Base-by-base conservation (phyloP, 2,797 vertebrate species). In the Diplodus puntazzo region DNA sequence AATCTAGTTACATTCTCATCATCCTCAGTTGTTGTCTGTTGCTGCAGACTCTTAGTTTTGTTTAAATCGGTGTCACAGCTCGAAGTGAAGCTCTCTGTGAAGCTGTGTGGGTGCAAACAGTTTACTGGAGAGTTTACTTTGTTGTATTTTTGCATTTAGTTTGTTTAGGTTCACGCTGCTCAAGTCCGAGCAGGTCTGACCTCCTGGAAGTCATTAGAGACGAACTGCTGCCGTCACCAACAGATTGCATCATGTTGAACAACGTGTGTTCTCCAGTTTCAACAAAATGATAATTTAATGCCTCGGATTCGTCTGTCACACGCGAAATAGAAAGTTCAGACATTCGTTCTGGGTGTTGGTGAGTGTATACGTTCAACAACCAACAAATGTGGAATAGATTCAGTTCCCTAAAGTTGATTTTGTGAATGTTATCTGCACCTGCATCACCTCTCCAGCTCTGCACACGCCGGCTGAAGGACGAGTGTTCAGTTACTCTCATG, bases 81-180 rank as follows among this genome's bases (percentile, higher is more conserved):
- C 13, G 1, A 6, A 17, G 67, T 6, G 18, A 0, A 11, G 21
- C 60, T 46, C 42, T 21, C 11, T 48, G 48, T 50, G 59, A 54
- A 20, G 60, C 67, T 10, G n/a, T 43, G 42, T 18, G 46, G 14
- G 23, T 39, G 48, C 23, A 61, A 68, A 75, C 49, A 46, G 66
- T 81, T 83, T 54, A 61, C 46, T 30, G 65, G 6, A 53, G 10
- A 20, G 34, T 25, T 77, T 59, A 69, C 69, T 57, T 7, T 58
- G 65, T 61, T 75, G 27, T 45, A 18, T 49, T 55, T 69, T 27
- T 62, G 27, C 1, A 0, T 78, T 85, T 49, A 9, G 69, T 61
- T 71, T 80, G 80, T 88, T 86, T 80, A 52, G 61, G 77, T 58
- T 82, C 82, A 78, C 66, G 27, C 60, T 55, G 67, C 34, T 73